A percentile compares a stretch with the other conserved stretches of the same genome.
Conservation (phyloP, 1,140 invertebrate species). For the Caenorhabditis brenneri region DNA sequence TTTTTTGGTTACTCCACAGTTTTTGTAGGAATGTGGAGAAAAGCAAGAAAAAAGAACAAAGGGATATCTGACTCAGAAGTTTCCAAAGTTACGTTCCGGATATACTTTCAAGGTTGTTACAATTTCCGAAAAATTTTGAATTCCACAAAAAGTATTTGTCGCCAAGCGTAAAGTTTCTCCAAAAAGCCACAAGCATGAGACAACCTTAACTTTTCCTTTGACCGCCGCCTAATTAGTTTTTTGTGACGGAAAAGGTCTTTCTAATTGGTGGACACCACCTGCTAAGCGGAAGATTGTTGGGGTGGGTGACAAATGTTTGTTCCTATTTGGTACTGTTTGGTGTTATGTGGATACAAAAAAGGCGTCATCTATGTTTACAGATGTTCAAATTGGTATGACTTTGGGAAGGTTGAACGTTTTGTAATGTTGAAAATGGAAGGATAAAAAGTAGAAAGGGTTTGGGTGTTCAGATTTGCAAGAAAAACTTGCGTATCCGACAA, state of each 20-base stretch:
- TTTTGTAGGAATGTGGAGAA: too few relatives aligned
- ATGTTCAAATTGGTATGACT: not conserved
- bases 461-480: too few relatives aligned
- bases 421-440: not conserved
- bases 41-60: not conserved
- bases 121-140: not conserved
- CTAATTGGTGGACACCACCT: constrained; percentile 11
- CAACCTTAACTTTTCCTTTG: not conserved
- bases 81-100: too few relatives aligned
- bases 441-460: not conserved
- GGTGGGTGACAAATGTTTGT: constrained; percentile 5
- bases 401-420: not conserved
- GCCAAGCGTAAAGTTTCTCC: not conserved
- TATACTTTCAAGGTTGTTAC: not conserved
- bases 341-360: not conserved
- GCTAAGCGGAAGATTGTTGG: not conserved
- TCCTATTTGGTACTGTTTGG: too few relatives aligned
- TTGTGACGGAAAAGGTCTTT: constrained; percentile 33
- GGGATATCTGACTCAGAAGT: not conserved
- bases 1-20: not conserved
- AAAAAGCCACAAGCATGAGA: not conserved
- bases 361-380: constrained; percentile 20
- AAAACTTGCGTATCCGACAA: too few relatives aligned
- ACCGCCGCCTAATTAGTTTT: constrained; percentile 21
- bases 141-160: not conserved